Percentiles rank a stretch among this genome's conserved stretches.
phyloP scores from a whole-genome alignment of 2,797 vertebrate species.

The Peromyscus attwateri region DNA sequence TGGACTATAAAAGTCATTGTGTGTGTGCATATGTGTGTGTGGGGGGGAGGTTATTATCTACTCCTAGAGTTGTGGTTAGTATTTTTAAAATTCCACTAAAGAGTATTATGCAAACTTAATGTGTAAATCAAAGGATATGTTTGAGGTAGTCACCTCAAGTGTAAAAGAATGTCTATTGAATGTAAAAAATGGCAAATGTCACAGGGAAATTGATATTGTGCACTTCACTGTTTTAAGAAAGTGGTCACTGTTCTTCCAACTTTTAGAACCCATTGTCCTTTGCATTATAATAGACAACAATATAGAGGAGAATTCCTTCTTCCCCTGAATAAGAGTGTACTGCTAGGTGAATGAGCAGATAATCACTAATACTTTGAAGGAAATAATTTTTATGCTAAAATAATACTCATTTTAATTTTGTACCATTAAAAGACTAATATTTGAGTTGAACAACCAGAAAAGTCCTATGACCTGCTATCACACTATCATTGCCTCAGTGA shows the following conservation, averaged over 20 bases:
- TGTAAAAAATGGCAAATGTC: not conserved
- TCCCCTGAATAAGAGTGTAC: not conserved
- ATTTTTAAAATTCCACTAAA: not conserved
- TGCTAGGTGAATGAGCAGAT: not conserved
- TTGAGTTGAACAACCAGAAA: not conserved
- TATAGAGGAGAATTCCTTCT: not conserved
- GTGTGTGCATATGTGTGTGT: not conserved
- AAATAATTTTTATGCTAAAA: not conserved
- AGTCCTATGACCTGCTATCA: not conserved
- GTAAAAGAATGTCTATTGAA: not conserved
- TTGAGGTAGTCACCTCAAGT: not conserved
- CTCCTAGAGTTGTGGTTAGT: not conserved
- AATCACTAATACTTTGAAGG: not conserved
- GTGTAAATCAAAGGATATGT: not conserved
- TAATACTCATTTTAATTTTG: not conserved
- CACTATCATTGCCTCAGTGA: not conserved
- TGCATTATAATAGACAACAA: not conserved
- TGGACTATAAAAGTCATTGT: too few relatives aligned
- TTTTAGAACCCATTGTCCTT: not conserved
- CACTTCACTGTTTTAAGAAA: not conserved
- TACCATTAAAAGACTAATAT: not conserved
- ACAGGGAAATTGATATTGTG: not conserved
- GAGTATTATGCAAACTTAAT: not conserved
- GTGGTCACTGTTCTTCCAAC: accelerated
- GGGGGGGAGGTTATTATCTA: too few relatives aligned